Base-by-base conservation (phyloP, 1,140 invertebrate genomes). In the Drepana arcuata region DNA sequence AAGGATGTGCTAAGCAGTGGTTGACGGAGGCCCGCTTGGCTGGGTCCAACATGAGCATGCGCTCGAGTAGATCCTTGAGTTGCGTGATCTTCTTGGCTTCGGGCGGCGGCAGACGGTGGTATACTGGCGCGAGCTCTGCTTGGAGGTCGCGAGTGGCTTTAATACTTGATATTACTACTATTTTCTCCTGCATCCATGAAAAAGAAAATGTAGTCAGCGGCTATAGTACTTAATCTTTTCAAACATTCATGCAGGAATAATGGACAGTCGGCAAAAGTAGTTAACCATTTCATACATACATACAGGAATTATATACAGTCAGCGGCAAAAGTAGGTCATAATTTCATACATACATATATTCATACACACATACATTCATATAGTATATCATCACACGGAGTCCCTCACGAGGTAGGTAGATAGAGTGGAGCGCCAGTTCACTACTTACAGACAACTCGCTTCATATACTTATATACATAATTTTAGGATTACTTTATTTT, bases 1-100 rank as follows among this genome's bases (percentile, higher is more conserved):
- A 99, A 1, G 96, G 93, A 86, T 99, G 97, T 14, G 92, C 91
- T 13, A 99, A 85, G 12, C 96, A 96, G 68, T 98, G 94, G 70
- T 96, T 97, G 30, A 98, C 91, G 0, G 94, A 93, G 39, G 96
- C 91, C 36, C 98, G 86, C 81, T 99, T 99, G 13, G 89, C 88
- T 0, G 97, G 92, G 82, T 99, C 98, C 27, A 99, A 80, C 84
- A 95, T 92, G 13, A 99, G 87, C 51, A 98, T 95, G 40, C 94
- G 92, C 48, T 99, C 98, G 16, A 99, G 78, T 2, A 99, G 84
- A 75, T 99, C 96, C 59, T 95, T 96, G 2, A 99, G 86, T 64
- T 99, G 97, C 2, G 87, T 88, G 1, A 97, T 94, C 85, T 98
- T 98, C 34, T 92, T 88, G 37, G 92, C 86, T 62, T 97, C 95